Evolutionary conservation across 2,797 vertebrate species (phyloP), one percentile per base, ranked within the genome.

Genomic region (Hozukius guyotensis): DNA sequence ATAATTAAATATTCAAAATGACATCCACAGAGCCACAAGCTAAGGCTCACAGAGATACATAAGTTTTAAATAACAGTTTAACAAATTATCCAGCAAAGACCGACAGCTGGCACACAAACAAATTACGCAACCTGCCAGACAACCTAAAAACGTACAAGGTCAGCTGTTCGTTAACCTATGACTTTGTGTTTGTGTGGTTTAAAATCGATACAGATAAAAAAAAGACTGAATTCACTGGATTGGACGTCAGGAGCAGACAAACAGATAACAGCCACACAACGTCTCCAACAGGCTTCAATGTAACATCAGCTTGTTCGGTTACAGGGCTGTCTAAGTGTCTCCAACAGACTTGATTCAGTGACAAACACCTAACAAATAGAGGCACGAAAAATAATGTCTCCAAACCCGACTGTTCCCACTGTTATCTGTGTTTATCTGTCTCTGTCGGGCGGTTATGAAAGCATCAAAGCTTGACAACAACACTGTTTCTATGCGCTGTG

Each of bases 111-210:
- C 34, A 68, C 63, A 70, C 56, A 85, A 87, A 87, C 86, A 89
- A 82, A 73, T 92, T 77, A 90, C 85, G 87, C 87, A 93, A 93
- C 78, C 56, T 87, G 77, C 61, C 74, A 88, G 74, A 63, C 61
- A 69, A 85, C 38, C 62, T 60, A 34, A 65, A n/a, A 77, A 31
- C 67, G n/a, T 25, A 78, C 61, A 73, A 71, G 75, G 71, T 67
- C 82, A 82, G 73, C 84, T 82, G 71, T 69, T 69, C 42, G 42
- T 70, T 8, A 20, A 72, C n/a, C 76, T 65, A 20, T 22, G 22
- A 70, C 65, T 57, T 38, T 38, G 36, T 36, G 64, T 73, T 78
- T 53, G 49, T 52, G 68, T 29, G 69, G 36, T 72, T 84, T 75
- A 20, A 72, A 86, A 85, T 76, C 75, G 56, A 90, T 84, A 69